Evolutionary conservation across 2,888 invertebrate species (phyloP).

Genomic region (Agonopterix heracliana): DNA sequence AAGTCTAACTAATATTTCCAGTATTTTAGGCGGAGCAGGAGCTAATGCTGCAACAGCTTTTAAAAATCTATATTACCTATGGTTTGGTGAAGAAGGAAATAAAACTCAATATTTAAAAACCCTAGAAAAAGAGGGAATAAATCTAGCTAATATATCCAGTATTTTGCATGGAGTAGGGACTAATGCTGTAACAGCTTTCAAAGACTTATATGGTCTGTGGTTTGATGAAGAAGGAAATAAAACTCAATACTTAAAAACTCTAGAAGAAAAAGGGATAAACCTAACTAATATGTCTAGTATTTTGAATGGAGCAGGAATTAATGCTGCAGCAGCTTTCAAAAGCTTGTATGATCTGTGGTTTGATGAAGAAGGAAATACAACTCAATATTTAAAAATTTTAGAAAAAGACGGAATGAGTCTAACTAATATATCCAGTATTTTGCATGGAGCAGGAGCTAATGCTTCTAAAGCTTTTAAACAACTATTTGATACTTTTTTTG

Average conservation of each 20-base stretch:
- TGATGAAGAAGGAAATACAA: background rate
- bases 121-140: background rate
- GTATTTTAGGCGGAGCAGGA: background rate
- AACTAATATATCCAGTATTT: background rate
- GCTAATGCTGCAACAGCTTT: background rate
- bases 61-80: background rate
- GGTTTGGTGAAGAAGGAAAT: background rate
- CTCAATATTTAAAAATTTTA: background rate
- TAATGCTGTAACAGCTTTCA: slow-evolving; percentile 8
- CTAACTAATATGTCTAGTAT: background rate
- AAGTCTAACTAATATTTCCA: background rate
- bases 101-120: background rate
- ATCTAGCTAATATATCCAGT: background rate
- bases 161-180: background rate
- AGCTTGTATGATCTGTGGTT: background rate
- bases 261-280: too few relatives aligned
- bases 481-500: slow-evolving; percentile 29
- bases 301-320: background rate
- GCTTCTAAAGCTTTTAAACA: slow-evolving; percentile 9
- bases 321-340: background rate
- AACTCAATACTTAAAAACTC: slow-evolving; percentile 15
- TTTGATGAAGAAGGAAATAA: slow-evolving; percentile 23
- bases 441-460: background rate
- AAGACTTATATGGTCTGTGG: too few relatives aligned
- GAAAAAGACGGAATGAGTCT: background rate